Conservation (phyloP, 2,797 vertebrate species). For the Phataginus tetradactyla region DNA sequence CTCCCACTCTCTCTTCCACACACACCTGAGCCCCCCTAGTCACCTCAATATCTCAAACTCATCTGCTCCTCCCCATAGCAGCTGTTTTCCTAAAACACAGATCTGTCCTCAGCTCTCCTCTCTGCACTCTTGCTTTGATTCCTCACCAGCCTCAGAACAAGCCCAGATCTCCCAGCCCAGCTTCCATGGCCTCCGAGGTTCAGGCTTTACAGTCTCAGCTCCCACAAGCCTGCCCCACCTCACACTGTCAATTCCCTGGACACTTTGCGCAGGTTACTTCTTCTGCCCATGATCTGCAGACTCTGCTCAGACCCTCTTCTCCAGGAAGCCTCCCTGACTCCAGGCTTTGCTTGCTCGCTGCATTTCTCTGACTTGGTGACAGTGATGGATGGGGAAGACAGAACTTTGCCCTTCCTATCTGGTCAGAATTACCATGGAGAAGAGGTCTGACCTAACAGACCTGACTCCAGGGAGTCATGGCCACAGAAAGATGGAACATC, state of each 20-base stretch:
- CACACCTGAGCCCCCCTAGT: background rate
- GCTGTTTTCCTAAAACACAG: background rate
- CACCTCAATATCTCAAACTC: background rate
- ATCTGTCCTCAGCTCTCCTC: background rate
- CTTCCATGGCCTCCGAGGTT: background rate
- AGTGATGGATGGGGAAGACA: background rate
- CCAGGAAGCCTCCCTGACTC: background rate
- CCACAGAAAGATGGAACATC: background rate
- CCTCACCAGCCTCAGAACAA: background rate
- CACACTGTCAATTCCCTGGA: background rate
- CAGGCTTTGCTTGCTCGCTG: background rate
- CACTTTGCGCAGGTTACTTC: background rate
- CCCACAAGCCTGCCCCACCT: background rate
- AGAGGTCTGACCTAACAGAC: background rate
- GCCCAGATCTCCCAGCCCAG: background rate
- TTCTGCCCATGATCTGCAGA: background rate
- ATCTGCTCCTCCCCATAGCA: background rate
- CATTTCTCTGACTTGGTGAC: background rate
- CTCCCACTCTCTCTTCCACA: background rate
- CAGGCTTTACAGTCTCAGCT: background rate
- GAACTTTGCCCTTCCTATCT: background rate
- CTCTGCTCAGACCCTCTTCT: background rate
- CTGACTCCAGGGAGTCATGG: background rate
- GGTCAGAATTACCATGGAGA: background rate
- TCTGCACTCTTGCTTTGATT: background rate